Evolutionary conservation across 2,888 invertebrate species (phyloP), one percentile per base, ranked within the genome.

Genomic region (Perithous albicinctus): DNA sequence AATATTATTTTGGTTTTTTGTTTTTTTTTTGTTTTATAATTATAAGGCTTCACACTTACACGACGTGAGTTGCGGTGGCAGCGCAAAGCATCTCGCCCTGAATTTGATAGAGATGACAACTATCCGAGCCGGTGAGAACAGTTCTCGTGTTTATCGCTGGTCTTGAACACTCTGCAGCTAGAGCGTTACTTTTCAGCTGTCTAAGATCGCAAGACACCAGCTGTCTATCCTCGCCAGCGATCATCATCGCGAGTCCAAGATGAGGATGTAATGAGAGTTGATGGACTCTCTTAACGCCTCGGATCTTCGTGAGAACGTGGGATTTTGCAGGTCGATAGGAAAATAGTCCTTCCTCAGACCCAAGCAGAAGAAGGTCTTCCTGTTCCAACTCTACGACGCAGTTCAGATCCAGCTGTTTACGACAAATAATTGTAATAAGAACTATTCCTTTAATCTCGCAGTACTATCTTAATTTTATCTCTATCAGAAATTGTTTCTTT

Each of bases 281-380:
- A 84, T 95, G 94, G 0, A 96, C 94, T 64, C 94, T 93, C 61
- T 94, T 94, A 15, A 96, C 94, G 4, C 96, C 96, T 5, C 94
- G 92, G 74, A 90, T 92, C 4, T 86, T 86, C 20, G 92, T 93
- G 6, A 91, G 85, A 12, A 88, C 86, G 26, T 87, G 89, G 10
- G 90, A 95, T 93, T 93, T 89, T 20, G 91, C 86, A 87, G 91
- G 73, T 54, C 84, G 82, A 78, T 93, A 93, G 5, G 94, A 94
- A 85, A 93, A 94, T 0, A 96, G 90, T 0, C 95, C 96, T 82
- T 95, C 94, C 78, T 95, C 94, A 0, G 95, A 94, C 18, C 95
- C 95, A n/a, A 95, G 86, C 8, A 95, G 87, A 64, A 94, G 88
- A 20, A 93, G 89, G 5, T 93, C 92, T 51, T 92, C 93, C 15